These are phyloP conservation scores for Macroramphosus scolopax DNA, from an alignment of 2,797 vertebrate genomes.

Conservation along the genomic window DNA sequence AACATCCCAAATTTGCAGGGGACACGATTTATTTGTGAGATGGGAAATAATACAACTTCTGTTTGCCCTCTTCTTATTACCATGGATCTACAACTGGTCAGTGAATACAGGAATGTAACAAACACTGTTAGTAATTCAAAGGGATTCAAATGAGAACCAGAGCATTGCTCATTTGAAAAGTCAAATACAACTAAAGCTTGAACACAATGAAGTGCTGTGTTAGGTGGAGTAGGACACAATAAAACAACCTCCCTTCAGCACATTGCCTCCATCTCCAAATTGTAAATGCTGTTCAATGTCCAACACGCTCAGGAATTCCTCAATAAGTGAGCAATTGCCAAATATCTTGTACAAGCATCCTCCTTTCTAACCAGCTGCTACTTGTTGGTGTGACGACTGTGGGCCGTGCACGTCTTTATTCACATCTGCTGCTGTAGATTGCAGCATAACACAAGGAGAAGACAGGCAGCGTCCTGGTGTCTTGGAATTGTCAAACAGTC, in stretches of 20 bases:
- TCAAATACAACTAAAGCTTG: constrained; percentile 6
- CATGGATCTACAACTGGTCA: too few species aligned
- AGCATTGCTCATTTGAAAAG: constrained; percentile 7
- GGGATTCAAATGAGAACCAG: constrained; percentile 12
- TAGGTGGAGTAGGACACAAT: constrained; percentile 19
- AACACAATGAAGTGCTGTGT: constrained; percentile 19
- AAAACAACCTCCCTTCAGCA: constrained; percentile 29
- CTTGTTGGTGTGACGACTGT: constrained; percentile 21
- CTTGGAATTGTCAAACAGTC: constrained; percentile 42
- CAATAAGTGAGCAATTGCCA: constrained; percentile 6
- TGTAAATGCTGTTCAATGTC: too few species aligned
- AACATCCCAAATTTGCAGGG: background rate
- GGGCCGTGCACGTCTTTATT: constrained; percentile 31
- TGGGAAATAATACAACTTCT: too few species aligned
- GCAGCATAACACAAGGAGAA: constrained; percentile 23
- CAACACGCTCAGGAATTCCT: constrained; percentile 10
- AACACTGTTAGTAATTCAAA: constrained; percentile 22
- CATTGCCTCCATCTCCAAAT: constrained; percentile 33
- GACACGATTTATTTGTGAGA: background rate
- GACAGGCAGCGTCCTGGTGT: constrained; percentile 14
- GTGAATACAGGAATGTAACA: constrained; percentile 7
- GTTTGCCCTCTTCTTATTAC: constrained; percentile 4
- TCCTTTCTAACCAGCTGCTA: constrained; percentile 18
- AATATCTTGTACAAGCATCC: constrained; percentile 14
- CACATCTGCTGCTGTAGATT: constrained; percentile 25